Base-by-base conservation (phyloP, 2,113 vertebrate genomes). In the Gallinago jamesoni region DNA sequence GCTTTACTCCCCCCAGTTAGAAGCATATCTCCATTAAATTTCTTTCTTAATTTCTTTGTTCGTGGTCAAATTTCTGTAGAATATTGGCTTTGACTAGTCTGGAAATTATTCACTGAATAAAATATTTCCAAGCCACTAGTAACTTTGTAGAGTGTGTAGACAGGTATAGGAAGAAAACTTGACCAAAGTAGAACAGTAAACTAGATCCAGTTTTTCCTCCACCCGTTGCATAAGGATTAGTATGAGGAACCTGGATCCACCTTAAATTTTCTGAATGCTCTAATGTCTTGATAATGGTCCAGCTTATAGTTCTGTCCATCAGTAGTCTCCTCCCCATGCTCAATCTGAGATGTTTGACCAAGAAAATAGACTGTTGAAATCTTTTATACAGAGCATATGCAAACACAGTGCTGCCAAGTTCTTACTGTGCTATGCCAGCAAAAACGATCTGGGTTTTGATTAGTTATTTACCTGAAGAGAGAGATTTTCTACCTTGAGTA, bases 391-490 rank as follows among this genome's bases (percentile, higher is more conserved):
- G 28, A 74, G 6, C 18, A 39, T 45, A 48, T 55, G 55, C 12
- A 82, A 94, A 62, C 37, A 80, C 7, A 77, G 18, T 23, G 33
- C 52, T 89, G 60, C 59, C 68, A 96, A 86, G 70, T 93, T 68
- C 75, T 77, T 81, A 73, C 21, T 88, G 53, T 37, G 23, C 5
- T 52, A 24, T 88, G 82, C 79, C 85, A 93, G 63, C 50, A 85
- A 67, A 95, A 88, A 53, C 0, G 12, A 68, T 73, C 41, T 89
- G 69, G 13, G 6, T 41, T 96, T 95, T 96, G 72, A 96, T 97
- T 95, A 87, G 59, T 94, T 97, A 84, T 97, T 97, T 93, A 96
- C 84, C 75, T 80, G 90, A 94, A 95, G 86, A 98, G 87, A 72
- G 68, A 89, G 53, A 84, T 92, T 97, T 86, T 91, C 87, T 87